Percentiles rank a stretch among this genome's conserved stretches.
phyloP scores from a whole-genome alignment of 2,113 vertebrate species.

The Bettongia penicillata region DNA sequence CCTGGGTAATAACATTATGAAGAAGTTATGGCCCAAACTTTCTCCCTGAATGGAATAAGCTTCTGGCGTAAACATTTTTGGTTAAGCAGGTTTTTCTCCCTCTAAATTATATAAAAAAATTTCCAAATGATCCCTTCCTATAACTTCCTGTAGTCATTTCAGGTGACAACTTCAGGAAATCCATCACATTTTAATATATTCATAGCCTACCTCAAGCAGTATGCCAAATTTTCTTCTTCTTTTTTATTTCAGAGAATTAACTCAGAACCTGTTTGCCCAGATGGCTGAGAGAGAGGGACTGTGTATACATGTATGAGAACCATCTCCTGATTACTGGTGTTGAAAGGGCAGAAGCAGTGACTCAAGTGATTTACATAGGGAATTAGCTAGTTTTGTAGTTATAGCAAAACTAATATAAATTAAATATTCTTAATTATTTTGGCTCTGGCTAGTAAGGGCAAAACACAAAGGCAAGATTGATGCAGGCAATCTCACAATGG shows the following conservation, averaged over 20 bases:
- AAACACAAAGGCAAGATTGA: slow-evolving; percentile 86
- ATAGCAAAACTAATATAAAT: slow-evolving; percentile 75
- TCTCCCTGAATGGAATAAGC: slow-evolving; percentile 12
- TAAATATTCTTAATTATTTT: slow-evolving; percentile 81
- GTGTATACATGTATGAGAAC: background rate
- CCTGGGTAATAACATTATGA: background rate
- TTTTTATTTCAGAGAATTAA: slow-evolving; percentile 46
- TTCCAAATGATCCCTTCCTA: background rate
- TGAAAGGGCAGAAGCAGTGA: slow-evolving; percentile 32
- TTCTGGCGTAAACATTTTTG: background rate
- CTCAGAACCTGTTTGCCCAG: slow-evolving; percentile 34
- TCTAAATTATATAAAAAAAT: background rate
- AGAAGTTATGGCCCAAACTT: background rate
- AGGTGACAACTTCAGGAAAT: slow-evolving; percentile 45
- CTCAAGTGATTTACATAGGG: slow-evolving; percentile 29
- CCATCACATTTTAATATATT: background rate
- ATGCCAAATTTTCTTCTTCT: background rate
- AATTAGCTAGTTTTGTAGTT: slow-evolving; percentile 31
- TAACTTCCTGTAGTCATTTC: slow-evolving; percentile 1
- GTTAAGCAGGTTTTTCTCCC: background rate
- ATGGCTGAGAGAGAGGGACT: background rate
- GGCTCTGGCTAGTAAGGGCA: slow-evolving; percentile 74
- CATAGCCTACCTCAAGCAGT: slow-evolving; percentile 19
- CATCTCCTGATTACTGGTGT: background rate
- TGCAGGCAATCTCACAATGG: slow-evolving; percentile 83